Evolutionary conservation across 37 sponge, comb jelly and placozoan genomes (phyloP), one percentile per base, ranked within the genome.

Genomic region (Ephydatia muelleri): DNA sequence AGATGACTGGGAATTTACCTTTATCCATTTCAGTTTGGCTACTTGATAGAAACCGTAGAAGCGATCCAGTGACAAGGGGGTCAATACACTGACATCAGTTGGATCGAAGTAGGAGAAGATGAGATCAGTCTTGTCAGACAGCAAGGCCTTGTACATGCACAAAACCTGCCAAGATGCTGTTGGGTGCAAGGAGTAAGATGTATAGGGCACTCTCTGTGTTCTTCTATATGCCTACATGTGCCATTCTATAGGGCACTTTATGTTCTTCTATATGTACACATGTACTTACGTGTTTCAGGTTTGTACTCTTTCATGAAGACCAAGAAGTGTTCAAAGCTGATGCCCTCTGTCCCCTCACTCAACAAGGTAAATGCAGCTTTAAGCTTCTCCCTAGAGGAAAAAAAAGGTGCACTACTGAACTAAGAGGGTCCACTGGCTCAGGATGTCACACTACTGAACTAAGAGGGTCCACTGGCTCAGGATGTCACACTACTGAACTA

Each of bases 251-350:
- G n/a, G n/a, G n/a, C n/a, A n/a, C n/a, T n/a, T n/a, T n/a, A n/a
- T n/a, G 43, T 9, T 3, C 6, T 43, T 43, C 43, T 57, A 5
- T 21, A 39, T 75, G 71, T 12, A 27, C 73, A 70, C 21, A 12
- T 32, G 38, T 5, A 71, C 30, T 25, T 37, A 33, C 38, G 26
- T 47, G 36, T 28, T 25, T 33, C 29, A 30, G 6, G 12, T 19
- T 66, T 43, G 31, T 27, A 67, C 69, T 33, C 49, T 28, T 49
- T 49, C 83, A 80, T 67, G 34, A 31, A 64, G 68, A 80, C 29
- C 30, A 34, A 66, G 36, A 67, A 33, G 33, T 21, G 2, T 19
- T 67, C 31, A 34, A 28, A 80, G 27, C 11, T 35, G 2, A 33
- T 70, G 2, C 81, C 72, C 23, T 5, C 38, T 12, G 35, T 28